Base-by-base conservation (phyloP, 2,797 vertebrate genomes). In the Protosalanx chinensis region DNA sequence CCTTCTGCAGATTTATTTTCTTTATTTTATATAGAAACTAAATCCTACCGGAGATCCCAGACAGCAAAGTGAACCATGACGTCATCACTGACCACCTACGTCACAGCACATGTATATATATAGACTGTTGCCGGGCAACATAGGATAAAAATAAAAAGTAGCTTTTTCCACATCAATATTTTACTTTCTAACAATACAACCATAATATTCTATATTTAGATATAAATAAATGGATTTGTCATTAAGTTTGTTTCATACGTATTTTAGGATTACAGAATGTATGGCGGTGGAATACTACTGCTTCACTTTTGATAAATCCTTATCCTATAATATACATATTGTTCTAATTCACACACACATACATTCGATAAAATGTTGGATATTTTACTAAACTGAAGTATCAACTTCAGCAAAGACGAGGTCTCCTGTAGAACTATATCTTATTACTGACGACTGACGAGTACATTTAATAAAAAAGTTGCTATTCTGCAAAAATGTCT, bases 71-170 rank as follows among this genome's bases (percentile, higher is more conserved):
- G 72, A 79, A 80, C 71, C 68, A 75, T 89, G 87, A 90, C 85
- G 85, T 89, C 82, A 90, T 76, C 77, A 76, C 81, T 81, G 80
- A 82, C 83, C 82, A 77, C 76, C 75, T 80, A 83, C 86, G 90
- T 91, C 89, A 88, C 64, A 71, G 37, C 81, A 77, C 76, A 27
- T 27, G 79, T 81, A 70, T 68, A 73, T 80, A 93, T 91, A 89
- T 92, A 92, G 64, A 74, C 84, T 91, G 91, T 92, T 92, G 84
- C 90, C 82, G 88, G 90, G 92, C 89, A 91, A 89, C 73, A 84
- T 72, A 72, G 66, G 57, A 67, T 67, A 27, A 32, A 51, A 32
- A 53, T 53, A 29, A 51, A 23, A 53, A 30, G 46, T 67, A 32
- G 23, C 29, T 27, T 53, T 49, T 56, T 30, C 49, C 29, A 16